Base-by-base conservation (phyloP, 2,888 invertebrate species). In the Ariolimax columbianus region DNA sequence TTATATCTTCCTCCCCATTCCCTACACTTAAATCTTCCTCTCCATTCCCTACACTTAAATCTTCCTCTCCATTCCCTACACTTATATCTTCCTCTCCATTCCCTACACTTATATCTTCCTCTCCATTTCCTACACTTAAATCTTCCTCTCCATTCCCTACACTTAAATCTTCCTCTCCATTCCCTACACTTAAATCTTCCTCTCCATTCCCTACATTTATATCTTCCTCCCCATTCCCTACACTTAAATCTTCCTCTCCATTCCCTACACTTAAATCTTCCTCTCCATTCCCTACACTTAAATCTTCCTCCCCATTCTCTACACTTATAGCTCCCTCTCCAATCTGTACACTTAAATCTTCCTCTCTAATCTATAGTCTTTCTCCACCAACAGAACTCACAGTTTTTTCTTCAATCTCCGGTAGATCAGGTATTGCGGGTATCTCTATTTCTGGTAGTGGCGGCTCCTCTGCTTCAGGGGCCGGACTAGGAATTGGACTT, bases 371-470 rank as follows among this genome's bases (percentile, higher is more conserved):
- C 55, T 55, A 19, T 3, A 47, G 14, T 47, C 14, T 47, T 14
- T 47, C n/a, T 63, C 17, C 55, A 55, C 19, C n/a, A 23, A 11
- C 23, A 19, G 19, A 23, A 83, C 83, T 77, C 40, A 84, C 84
- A 36, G 47, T 1, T 36, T 68, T 63, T n/a, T 84, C 84, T 63
- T 4, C 79, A 36, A 84, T 79, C 4, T 73, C 73, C 4, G 84
- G 84, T 14, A 84, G 80, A 33, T 84, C 79, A 30, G 84, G 80
- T 0, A 84, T 63, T 2, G 47, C 55, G 40, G 87, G 86, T 55
- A 87, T 14, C 4, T 78, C 75, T 19, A 84, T 36, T n/a, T 84
- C 84, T 23, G 83, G 83, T 14, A 81, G 47, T 33, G 84, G 82
- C 2, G 75, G 51, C 33, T 83, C 82, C 66, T 38, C 63, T 30